Percentiles rank a stretch among this genome's conserved stretches.
phyloP scores from a whole-genome alignment of 1,140 invertebrate species.

The Meloidogyne hapla region DNA sequence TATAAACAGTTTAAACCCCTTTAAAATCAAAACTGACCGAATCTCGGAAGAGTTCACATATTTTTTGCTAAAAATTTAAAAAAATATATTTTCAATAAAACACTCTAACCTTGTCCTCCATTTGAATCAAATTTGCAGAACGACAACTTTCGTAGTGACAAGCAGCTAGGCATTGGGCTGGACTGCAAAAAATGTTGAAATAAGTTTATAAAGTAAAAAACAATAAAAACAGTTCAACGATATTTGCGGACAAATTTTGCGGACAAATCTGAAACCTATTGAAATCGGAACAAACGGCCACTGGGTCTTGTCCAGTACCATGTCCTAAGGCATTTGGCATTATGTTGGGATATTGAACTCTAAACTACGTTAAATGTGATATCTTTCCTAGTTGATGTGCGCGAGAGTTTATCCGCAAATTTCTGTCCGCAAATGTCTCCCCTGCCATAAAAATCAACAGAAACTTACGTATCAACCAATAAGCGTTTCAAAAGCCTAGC shows the following conservation, averaged over 20 bases:
- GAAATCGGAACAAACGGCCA: too few species aligned
- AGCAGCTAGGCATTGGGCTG: conserved; percentile 57
- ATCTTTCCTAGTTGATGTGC: too few species aligned
- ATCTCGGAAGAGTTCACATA: conserved; percentile 58
- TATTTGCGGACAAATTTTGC: too few species aligned
- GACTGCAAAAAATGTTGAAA: conserved; percentile 38
- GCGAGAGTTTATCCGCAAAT: neutral
- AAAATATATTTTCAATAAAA: neutral
- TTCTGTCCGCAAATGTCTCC: neutral
- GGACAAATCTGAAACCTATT: too few species aligned
- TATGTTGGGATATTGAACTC: too few species aligned
- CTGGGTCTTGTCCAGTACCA: too few species aligned
- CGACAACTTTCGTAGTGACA: conserved; percentile 55
- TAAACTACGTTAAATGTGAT: too few species aligned
- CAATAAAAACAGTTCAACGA: too few species aligned
- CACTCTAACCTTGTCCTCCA: neutral
- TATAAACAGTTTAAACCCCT: too few species aligned
- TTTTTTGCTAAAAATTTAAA: conserved; percentile 35
- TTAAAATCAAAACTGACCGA: conserved; percentile 31
- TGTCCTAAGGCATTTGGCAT: too few species aligned
- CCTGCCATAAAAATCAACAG: neutral
- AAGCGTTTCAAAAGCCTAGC: conserved; percentile 14
- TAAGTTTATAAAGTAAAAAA: too few species aligned
- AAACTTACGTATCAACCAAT: conserved; percentile 17
- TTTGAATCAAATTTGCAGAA: conserved; percentile 59